phyloP scores from a whole-genome alignment of 1,140 invertebrate species.

The Scaptomyza graminum region DNA sequence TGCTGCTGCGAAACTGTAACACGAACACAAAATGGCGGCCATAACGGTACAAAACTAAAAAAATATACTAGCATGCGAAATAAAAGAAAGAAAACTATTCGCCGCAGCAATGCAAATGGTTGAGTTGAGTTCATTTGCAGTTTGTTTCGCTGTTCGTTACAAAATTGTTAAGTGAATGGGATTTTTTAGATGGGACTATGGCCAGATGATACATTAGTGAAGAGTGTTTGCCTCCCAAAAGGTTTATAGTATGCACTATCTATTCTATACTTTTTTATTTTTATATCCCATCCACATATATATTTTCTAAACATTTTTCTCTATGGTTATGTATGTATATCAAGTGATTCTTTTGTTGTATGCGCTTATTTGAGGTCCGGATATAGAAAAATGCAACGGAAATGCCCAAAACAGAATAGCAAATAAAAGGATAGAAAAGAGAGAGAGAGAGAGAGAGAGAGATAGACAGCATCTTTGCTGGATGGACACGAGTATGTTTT shows the following conservation, averaged over 20 bases:
- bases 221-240: slow-evolving; percentile 15
- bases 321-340: slow-evolving; percentile 49
- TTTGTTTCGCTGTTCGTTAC: slow-evolving; percentile 44
- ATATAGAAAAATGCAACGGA: slow-evolving; percentile 77
- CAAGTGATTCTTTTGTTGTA: slow-evolving; percentile 53
- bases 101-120: slow-evolving; percentile 43
- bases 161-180: slow-evolving; percentile 52
- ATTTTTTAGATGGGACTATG: slow-evolving; percentile 38
- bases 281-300: not conserved
- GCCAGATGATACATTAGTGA: slow-evolving; percentile 39
- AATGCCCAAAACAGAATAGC: slow-evolving; percentile 58
- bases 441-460: slow-evolving; percentile 14
- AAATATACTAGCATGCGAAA: not conserved
- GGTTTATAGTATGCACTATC: slow-evolving; percentile 9
- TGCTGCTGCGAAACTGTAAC: slow-evolving; percentile 34
- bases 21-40: slow-evolving; percentile 72
- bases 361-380: slow-evolving; percentile 65
- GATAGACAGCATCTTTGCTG: slow-evolving; percentile 9
- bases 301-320: slow-evolving; percentile 32
- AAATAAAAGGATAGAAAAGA: slow-evolving; percentile 22
- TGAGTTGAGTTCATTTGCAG: slow-evolving; percentile 48
- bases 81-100: slow-evolving; percentile 26
- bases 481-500: slow-evolving; percentile 11
- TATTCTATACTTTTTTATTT: slow-evolving; percentile 5
- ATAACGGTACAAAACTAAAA: slow-evolving; percentile 64